A percentile compares a stretch with the other conserved stretches of the same genome.
Conservation (phyloP, 2,888 invertebrate species). For the Plagodis dolabraria region DNA sequence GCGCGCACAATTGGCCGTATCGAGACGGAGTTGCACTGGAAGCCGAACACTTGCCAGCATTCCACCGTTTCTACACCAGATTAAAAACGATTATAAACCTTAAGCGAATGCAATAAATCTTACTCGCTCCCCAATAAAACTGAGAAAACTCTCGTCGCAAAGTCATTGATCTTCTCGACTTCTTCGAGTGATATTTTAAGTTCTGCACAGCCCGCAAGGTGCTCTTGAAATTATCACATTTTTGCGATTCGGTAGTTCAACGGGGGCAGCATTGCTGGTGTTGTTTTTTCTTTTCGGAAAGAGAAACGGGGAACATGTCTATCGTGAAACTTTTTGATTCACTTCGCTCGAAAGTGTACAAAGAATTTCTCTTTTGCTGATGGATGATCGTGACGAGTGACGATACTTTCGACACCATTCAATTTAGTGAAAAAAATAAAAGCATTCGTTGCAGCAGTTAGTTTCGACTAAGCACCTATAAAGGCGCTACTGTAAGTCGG, state of each 20-base stretch:
- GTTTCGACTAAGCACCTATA: slow-evolving; percentile 28
- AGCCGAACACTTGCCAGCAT: slow-evolving; percentile 55
- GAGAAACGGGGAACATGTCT: slow-evolving; percentile 24
- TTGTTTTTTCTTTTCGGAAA: slow-evolving; percentile 13
- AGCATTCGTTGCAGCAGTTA: slow-evolving; percentile 36
- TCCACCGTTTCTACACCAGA: slow-evolving; percentile 49
- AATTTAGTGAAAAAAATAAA: slow-evolving; percentile 44
- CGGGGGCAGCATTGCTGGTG: slow-evolving; percentile 4
- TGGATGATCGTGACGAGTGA: slow-evolving; percentile 55
- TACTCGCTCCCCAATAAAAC: slow-evolving; percentile 9
- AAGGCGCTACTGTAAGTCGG: slow-evolving; percentile 21
- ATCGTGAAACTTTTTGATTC: slow-evolving; percentile 38
- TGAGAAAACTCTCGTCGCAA: background rate
- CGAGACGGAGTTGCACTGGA: slow-evolving; percentile 67
- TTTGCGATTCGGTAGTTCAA: slow-evolving; percentile 7
- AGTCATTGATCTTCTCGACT: slow-evolving; percentile 10
- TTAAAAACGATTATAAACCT: slow-evolving; percentile 20
- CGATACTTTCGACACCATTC: slow-evolving; percentile 51
- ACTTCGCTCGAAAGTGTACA: slow-evolving; percentile 49
- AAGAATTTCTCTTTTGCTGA: slow-evolving; percentile 53
- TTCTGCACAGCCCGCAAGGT: slow-evolving; percentile 1
- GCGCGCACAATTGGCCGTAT: slow-evolving; percentile 83
- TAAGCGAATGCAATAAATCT: slow-evolving; percentile 18
- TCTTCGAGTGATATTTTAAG: slow-evolving; percentile 1
- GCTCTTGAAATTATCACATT: slow-evolving; percentile 1